Conservation (phyloP, 2,113 vertebrate species). For the Neolamprologus longior region DNA sequence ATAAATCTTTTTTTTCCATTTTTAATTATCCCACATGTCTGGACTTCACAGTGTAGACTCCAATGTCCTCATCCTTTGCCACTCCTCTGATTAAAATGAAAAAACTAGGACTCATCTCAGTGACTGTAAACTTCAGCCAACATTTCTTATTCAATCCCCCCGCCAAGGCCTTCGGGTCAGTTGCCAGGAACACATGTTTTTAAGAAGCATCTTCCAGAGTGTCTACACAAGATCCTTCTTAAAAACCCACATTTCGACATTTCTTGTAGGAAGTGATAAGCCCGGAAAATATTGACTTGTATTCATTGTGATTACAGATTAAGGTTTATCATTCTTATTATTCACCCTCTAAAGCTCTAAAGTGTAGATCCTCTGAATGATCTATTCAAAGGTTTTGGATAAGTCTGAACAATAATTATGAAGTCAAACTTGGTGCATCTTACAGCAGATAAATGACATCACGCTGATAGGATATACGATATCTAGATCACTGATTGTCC, state of each 20-base stretch:
- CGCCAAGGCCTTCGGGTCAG: not conserved
- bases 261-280: not conserved
- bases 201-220: not conserved
- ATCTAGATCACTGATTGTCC: constrained; percentile 7
- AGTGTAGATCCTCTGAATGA: not conserved
- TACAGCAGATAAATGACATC: not conserved
- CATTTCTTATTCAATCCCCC: not conserved
- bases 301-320: not conserved
- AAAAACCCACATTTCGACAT: not conserved
- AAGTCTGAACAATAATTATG: not conserved
- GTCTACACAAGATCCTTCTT: not conserved
- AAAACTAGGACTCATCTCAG: not conserved
- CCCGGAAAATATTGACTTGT: not conserved
- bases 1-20: not conserved
- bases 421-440: not conserved
- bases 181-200: not conserved
- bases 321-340: not conserved
- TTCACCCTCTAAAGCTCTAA: not conserved
- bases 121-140: not conserved
- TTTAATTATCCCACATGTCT: not conserved
- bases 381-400: not conserved
- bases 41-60: not conserved
- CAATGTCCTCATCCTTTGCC: not conserved
- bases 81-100: not conserved
- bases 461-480: not conserved